Percentiles rank a stretch among this genome's conserved stretches.
Evolutionary conservation across 2,888 invertebrate species (phyloP).

Genomic region (Netelia inedita): DNA sequence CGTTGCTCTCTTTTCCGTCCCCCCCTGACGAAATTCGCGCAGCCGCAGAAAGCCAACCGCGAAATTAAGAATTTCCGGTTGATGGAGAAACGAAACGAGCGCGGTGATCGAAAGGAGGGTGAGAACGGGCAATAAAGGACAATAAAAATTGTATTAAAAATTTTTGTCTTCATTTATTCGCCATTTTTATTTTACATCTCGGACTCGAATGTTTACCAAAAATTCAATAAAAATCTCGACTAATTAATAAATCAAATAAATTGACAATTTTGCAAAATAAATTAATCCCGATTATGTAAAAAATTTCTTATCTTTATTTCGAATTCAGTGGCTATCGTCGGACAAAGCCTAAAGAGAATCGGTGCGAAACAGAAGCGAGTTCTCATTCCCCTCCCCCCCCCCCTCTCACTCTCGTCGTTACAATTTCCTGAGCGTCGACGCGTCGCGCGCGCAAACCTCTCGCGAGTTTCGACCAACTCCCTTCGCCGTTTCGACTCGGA

Average conservation of each 20-base stretch:
- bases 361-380: constrained; percentile 6
- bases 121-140: constrained; percentile 15
- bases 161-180: background rate
- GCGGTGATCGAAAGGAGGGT: constrained; percentile 40
- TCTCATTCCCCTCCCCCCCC: constrained; percentile 11
- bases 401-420: constrained; percentile 16
- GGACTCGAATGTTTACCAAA: background rate
- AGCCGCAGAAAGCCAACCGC: constrained; percentile 73
- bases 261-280: background rate
- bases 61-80: constrained; percentile 80
- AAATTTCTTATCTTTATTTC: constrained; percentile 18
- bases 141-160: background rate
- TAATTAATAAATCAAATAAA: background rate
- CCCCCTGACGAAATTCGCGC: constrained; percentile 37
- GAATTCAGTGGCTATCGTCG: background rate
- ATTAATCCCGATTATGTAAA: background rate
- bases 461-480: constrained; percentile 57
- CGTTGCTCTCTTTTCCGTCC: constrained; percentile 20
- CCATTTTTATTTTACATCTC: no score
- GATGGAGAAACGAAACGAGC: constrained; percentile 62
- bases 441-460: constrained; percentile 43
- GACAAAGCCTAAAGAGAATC: constrained; percentile 24
- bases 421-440: constrained; percentile 64
- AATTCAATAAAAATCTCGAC: background rate
- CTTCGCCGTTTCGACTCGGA: constrained; percentile 11